Evolutionary conservation across 1,140 invertebrate genomes (phyloP).

Genomic region (Drosophila jambulina): DNA sequence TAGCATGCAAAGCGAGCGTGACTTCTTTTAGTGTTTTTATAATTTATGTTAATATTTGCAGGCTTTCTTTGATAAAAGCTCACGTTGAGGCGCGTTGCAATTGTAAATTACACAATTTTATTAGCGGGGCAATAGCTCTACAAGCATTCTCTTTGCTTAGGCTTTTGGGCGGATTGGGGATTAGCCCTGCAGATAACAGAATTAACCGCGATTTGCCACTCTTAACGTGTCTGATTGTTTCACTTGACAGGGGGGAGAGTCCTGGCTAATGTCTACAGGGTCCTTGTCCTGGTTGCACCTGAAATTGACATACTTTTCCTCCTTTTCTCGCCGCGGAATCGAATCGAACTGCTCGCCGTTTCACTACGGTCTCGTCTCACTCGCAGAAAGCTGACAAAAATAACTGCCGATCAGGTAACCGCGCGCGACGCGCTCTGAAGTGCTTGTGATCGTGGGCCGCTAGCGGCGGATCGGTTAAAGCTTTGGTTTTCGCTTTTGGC

Average conservation of each 20-base stretch:
- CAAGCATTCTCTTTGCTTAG: slow-evolving; percentile 38
- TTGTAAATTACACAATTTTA: slow-evolving; percentile 69
- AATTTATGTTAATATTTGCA: slow-evolving; percentile 32
- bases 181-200: slow-evolving; percentile 3
- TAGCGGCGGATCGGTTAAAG: slow-evolving; percentile 69
- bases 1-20: slow-evolving; percentile 16
- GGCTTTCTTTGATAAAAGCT: slow-evolving; percentile 39
- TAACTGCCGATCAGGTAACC: slow-evolving; percentile 56
- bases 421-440: slow-evolving; percentile 78
- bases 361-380: slow-evolving; percentile 9
- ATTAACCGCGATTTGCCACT: neutral
- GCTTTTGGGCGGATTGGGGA: slow-evolving; percentile 9
- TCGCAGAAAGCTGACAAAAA: slow-evolving; percentile 26
- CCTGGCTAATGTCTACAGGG: neutral
- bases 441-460: slow-evolving; percentile 76
- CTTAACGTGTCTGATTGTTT: slow-evolving; percentile 1
- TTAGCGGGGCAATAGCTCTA: slow-evolving; percentile 19
- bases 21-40: slow-evolving; percentile 22
- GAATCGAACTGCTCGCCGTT: slow-evolving; percentile 19
- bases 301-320: slow-evolving; percentile 51
- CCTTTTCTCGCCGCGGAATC: slow-evolving; percentile 1
- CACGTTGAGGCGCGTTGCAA: slow-evolving; percentile 28
- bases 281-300: neutral
- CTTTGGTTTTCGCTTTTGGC: slow-evolving; percentile 61
- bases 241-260: neutral